A percentile compares a stretch with the other conserved stretches of the same genome.
Conservation (phyloP, 2,888 invertebrate genomes). For the Saturnia japonica region DNA sequence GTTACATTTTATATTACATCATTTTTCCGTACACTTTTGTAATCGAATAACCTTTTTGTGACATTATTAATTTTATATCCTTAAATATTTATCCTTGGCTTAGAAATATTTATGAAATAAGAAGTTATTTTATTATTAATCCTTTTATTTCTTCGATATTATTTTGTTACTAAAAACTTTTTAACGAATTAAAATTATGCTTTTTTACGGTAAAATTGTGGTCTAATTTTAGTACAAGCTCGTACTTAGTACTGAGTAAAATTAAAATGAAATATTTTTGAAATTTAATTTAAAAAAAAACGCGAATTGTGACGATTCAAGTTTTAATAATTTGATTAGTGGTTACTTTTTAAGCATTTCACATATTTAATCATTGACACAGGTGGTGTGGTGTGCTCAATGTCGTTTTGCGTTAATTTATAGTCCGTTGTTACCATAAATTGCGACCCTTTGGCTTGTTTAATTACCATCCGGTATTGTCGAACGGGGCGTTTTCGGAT, state of each 20-base stretch:
- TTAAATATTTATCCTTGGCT: too few species aligned
- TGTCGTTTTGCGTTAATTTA: slow-evolving; percentile 48
- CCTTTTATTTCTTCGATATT: too few species aligned
- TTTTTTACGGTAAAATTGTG: too few species aligned
- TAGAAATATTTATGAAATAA: too few species aligned
- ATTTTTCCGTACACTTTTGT: not conserved
- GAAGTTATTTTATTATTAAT: too few species aligned
- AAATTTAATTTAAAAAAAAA: not conserved
- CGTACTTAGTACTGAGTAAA: too few species aligned
- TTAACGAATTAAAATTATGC: too few species aligned
- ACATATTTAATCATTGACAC: slow-evolving; percentile 40
- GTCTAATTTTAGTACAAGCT: too few species aligned
- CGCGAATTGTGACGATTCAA: not conserved
- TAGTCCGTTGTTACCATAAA: slow-evolving; percentile 57
- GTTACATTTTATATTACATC: too few species aligned
- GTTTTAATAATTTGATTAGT: not conserved
- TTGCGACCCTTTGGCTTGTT: slow-evolving; percentile 54
- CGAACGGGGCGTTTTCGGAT: slow-evolving; percentile 21
- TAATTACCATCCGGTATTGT: slow-evolving; percentile 56
- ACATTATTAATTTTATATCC: not conserved
- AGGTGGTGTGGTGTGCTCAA: slow-evolving; percentile 33
- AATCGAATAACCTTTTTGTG: not conserved
- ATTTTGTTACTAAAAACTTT: too few species aligned
- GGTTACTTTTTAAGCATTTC: not conserved
- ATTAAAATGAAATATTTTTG: not conserved